phyloP scores from a whole-genome alignment of 92 coral and sea anemone genomes.

The Porites divaricata region DNA sequence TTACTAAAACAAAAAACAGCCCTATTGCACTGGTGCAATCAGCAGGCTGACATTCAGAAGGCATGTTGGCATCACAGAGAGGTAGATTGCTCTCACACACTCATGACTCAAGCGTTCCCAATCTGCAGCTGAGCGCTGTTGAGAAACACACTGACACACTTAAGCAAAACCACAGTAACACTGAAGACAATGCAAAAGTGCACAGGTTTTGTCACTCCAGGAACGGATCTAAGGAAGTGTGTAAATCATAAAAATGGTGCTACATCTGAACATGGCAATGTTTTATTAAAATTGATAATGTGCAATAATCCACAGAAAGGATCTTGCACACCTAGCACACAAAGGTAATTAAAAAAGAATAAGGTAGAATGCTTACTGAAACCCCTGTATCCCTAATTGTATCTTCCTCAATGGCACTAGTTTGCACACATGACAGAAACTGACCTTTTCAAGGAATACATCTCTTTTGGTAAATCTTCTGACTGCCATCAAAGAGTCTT shows the following conservation, averaged over 20 bases:
- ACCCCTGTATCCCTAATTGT: too few relatives aligned
- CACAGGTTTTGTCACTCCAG: constrained; percentile 54
- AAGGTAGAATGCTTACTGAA: too few relatives aligned
- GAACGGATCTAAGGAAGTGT: constrained; percentile 99
- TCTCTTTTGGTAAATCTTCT: constrained; percentile 97
- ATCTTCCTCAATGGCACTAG: too few relatives aligned
- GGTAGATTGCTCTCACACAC: constrained; percentile 88
- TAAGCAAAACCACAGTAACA: constrained; percentile 30
- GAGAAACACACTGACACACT: constrained; percentile 57
- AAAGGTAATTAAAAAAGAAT: too few relatives aligned
- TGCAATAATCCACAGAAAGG: too few relatives aligned
- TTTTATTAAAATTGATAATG: too few relatives aligned
- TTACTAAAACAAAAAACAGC: constrained; percentile 29
- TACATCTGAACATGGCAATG: too few relatives aligned
- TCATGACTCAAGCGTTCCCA: constrained; percentile 96
- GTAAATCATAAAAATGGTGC: constrained; percentile 17
- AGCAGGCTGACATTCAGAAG: constrained; percentile 28
- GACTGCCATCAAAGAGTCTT: constrained; percentile 96
- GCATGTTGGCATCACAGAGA: constrained; percentile 58
- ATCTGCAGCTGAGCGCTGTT: constrained; percentile 96
- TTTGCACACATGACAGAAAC: neutral
- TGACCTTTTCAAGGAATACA: constrained; percentile 96
- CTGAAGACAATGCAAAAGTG: constrained; percentile 25
- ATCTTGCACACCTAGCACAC: too few relatives aligned
- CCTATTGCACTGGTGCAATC: neutral